These are phyloP conservation scores for Mizuhopecten yessoensis DNA, from an alignment of 1,140 invertebrate species.

Conservation along the genomic window DNA sequence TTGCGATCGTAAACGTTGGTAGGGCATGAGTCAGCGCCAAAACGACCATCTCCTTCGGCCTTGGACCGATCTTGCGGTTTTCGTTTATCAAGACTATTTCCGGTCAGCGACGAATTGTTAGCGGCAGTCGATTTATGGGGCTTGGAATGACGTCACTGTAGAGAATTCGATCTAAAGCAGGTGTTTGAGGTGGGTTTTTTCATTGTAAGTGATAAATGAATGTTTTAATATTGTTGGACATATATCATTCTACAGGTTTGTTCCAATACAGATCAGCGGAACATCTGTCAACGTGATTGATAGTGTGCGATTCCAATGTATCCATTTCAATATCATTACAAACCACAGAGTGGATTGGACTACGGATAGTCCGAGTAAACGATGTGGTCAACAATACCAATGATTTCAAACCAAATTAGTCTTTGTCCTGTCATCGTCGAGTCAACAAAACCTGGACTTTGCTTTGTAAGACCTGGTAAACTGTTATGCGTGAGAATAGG, in stretches of 20 bases:
- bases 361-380: not conserved
- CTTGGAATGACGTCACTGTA: not conserved
- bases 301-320: not conserved
- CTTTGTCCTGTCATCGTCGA: not conserved
- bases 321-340: not conserved
- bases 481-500: too few species aligned
- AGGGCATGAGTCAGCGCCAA: not conserved
- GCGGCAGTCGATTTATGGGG: not conserved
- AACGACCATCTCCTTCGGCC: not conserved
- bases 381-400: not conserved
- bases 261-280: not conserved
- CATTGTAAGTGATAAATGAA: slow-evolving; percentile 6
- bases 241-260: not conserved
- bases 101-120: not conserved
- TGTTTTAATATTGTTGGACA: not conserved
- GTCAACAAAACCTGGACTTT: not conserved
- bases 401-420: not conserved
- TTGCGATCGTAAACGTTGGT: not conserved
- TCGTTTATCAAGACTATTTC: not conserved
- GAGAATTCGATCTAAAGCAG: not conserved
- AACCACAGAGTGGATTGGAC: not conserved
- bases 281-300: not conserved
- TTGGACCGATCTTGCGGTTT: slow-evolving; percentile 31
- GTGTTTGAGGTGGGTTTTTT: not conserved
- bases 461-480: not conserved